Conservation (phyloP, 2,888 invertebrate species). For the Acronicta aceris region DNA sequence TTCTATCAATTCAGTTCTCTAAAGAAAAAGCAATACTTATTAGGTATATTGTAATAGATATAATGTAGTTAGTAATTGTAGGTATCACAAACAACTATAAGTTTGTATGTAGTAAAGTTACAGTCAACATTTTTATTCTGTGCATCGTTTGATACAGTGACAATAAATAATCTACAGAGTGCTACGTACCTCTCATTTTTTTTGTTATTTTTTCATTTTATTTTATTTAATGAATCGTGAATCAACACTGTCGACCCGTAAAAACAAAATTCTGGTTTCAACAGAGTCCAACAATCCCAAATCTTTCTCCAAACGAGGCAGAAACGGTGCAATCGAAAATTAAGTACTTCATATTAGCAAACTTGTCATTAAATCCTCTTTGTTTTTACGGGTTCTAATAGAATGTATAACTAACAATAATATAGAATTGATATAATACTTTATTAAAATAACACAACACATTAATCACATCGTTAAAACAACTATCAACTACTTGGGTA, state of each 20-base stretch:
- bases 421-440: constrained; percentile 34
- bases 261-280: constrained; percentile 38
- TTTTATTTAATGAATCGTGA: constrained; percentile 23
- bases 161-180: constrained; percentile 75
- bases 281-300: constrained; percentile 7
- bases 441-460: constrained; percentile 44
- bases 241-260: constrained; percentile 36
- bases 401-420: constrained; percentile 41
- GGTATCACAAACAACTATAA: constrained; percentile 52
- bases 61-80: constrained; percentile 36
- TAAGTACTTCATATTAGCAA: background rate
- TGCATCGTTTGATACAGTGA: constrained; percentile 70
- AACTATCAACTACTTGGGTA: constrained; percentile 44
- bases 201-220: constrained; percentile 14
- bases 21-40: constrained; percentile 77
- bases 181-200: constrained; percentile 72
- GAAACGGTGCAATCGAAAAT: constrained; percentile 23
- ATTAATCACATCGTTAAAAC: constrained; percentile 41
- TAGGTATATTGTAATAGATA: constrained; percentile 53
- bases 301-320: constrained; percentile 16
- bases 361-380: constrained; percentile 1
- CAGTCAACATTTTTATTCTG: constrained; percentile 62
- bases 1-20: constrained; percentile 67
- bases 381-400: constrained; percentile 49
- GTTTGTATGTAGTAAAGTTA: constrained; percentile 56